Base-by-base conservation (phyloP, 1,140 invertebrate species). In the Drosophila sulfurigaster region DNA sequence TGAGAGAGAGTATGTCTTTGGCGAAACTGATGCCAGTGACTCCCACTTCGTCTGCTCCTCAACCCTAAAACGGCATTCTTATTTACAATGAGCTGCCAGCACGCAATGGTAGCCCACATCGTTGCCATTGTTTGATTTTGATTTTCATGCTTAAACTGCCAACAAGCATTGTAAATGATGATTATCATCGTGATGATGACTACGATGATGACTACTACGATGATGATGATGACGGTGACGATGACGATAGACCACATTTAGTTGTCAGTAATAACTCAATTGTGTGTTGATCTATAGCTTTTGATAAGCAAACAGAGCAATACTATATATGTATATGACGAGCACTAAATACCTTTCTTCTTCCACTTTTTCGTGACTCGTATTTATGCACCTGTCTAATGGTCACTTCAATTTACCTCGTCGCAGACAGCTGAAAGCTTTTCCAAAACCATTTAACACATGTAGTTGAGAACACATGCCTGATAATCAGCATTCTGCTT, bases 231-330 rank as follows among this genome's bases (percentile, higher is more conserved):
- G 57, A 51, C 8, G 5, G 69, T 46, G 25, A 70, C 30, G 49
- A 75, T 72, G 65, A 65, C 46, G 78, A 86, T 73, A 79, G 70
- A 70, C 70, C 80, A 75, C 70, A 89, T 89, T 89, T 69, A 75
- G 68, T 70, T 89, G 86, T 81, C 85, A 77, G 81, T 79, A 85
- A 85, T 89, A 79, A 90, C 78, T 89, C 86, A 79, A 76, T 85
- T 81, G 81, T 81, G 78, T 62, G 58, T 64, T 81, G 78, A 85
- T 88, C 81, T 76, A 70, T 81, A 51, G 68, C 60, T 35, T 64
- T 75, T 68, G 85, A 89, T 89, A 88, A 69, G 54, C 41, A 41
- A 48, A 76, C 46, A 68, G 66, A 48, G 32, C 46, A 43, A 41
- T 51, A 69, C 38, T 41, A 11, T n/a, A 25, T 25, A 25, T 25